Evolutionary conservation across 2,888 invertebrate genomes (phyloP).

Genomic region (Mallateleia sp.): DNA sequence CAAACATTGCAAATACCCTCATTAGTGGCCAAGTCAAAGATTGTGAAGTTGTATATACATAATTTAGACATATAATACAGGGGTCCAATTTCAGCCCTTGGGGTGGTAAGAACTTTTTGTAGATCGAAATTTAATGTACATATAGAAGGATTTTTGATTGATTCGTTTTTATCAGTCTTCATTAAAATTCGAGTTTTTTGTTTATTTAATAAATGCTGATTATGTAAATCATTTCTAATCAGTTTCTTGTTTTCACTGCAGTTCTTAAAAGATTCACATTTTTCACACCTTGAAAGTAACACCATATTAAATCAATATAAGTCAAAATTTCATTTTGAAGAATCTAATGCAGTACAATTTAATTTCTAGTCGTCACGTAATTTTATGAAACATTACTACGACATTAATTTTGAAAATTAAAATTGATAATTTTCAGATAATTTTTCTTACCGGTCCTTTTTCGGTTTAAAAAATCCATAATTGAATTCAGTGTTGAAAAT

Average conservation of each 20-base stretch:
- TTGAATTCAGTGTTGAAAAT: not conserved
- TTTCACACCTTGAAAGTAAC: too few relatives aligned
- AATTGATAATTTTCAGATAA: too few relatives aligned
- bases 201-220: not conserved
- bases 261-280: too few relatives aligned
- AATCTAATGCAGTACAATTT: too few relatives aligned
- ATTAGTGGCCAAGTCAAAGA: not conserved
- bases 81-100: slow-evolving; percentile 1
- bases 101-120: not conserved
- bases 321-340: too few relatives aligned
- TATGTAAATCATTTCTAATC: not conserved
- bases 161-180: not conserved
- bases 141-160: not conserved
- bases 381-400: too few relatives aligned
- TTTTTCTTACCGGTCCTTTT: too few relatives aligned
- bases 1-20: not conserved
- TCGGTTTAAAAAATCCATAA: not conserved
- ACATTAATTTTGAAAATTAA: too few relatives aligned
- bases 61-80: slow-evolving; percentile 5
- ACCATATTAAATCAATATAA: too few relatives aligned
- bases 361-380: too few relatives aligned
- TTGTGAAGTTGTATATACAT: not conserved
- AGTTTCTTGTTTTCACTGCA: too few relatives aligned
- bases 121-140: not conserved
- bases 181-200: not conserved